A percentile compares a stretch with the other conserved stretches of the same genome.
phyloP scores from a whole-genome alignment of 2,797 vertebrate genomes.

The Cyprinella venusta region DNA sequence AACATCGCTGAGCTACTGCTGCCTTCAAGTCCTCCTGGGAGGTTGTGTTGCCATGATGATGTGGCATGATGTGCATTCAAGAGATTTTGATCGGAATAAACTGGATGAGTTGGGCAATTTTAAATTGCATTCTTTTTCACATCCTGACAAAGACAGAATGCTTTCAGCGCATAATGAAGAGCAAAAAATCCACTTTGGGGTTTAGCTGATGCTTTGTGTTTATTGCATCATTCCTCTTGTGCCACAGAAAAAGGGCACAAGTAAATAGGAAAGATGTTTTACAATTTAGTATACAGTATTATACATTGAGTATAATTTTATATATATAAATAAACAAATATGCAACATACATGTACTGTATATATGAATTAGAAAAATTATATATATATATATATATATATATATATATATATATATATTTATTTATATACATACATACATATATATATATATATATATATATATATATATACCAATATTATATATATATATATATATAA shows the following conservation, averaged over 20 bases:
- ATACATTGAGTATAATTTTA: not conserved
- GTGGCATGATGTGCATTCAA: conserved; percentile 17
- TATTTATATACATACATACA: too few relatives aligned
- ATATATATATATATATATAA: too few relatives aligned
- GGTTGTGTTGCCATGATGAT: conserved; percentile 4
- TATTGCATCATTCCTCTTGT: not conserved
- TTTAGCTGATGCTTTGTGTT: not conserved
- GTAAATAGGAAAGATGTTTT: not conserved
- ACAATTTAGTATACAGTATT: not conserved
- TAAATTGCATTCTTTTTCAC: not conserved
- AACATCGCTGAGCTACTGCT: conserved; percentile 5
- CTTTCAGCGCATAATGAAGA: conserved; percentile 17
- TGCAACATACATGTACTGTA: too few relatives aligned
- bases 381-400: too few relatives aligned
- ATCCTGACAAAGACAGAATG: conserved; percentile 15
- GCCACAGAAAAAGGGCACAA: not conserved
- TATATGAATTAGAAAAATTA: too few relatives aligned
- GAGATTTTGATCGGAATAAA: conserved; percentile 3
- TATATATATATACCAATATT: too few relatives aligned
- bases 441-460: too few relatives aligned
- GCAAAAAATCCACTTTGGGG: not conserved
- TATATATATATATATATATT: too few relatives aligned
- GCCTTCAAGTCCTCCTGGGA: conserved; percentile 14
- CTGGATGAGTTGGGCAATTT: conserved; percentile 4
- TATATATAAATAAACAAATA: too few relatives aligned